These are phyloP conservation scores for Gadus macrocephalus DNA, from an alignment of 2,113 vertebrate genomes.

Conservation along the genomic window DNA sequence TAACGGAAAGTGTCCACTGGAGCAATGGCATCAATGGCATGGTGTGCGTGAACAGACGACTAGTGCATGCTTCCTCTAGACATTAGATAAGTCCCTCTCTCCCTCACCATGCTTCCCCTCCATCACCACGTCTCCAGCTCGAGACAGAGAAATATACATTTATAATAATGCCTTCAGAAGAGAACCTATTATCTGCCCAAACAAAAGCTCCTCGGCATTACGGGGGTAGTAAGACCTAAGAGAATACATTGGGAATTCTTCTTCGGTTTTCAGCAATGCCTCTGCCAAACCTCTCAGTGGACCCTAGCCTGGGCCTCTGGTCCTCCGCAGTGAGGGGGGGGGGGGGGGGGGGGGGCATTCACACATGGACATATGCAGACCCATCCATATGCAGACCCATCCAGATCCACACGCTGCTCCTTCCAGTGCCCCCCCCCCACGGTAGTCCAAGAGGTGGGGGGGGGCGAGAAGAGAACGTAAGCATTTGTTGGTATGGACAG, in stretches of 20 bases:
- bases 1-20: too few species aligned
- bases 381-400: conserved; percentile 9
- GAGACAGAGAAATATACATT: background rate
- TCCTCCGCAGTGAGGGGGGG: too few species aligned
- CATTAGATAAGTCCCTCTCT: conserved; percentile 41
- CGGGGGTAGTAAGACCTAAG: too few species aligned
- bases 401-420: conserved; percentile 7
- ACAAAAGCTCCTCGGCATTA: too few species aligned
- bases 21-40: background rate
- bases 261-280: too few species aligned
- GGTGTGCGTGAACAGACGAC: conserved; percentile 47
- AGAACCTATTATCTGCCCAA: too few species aligned
- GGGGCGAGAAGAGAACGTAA: too few species aligned
- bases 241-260: too few species aligned
- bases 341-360: background rate
- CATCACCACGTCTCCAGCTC: background rate
- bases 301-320: too few species aligned
- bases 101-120: background rate
- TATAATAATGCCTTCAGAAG: background rate
- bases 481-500: too few species aligned
- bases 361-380: background rate
- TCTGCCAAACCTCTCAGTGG: too few species aligned
- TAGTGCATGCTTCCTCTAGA: conserved; percentile 69
- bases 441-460: too few species aligned
- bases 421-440: background rate